These are phyloP conservation scores for Chaunax sp. DNA, from an alignment of 2,797 vertebrate genomes.

Conservation along the genomic window DNA sequence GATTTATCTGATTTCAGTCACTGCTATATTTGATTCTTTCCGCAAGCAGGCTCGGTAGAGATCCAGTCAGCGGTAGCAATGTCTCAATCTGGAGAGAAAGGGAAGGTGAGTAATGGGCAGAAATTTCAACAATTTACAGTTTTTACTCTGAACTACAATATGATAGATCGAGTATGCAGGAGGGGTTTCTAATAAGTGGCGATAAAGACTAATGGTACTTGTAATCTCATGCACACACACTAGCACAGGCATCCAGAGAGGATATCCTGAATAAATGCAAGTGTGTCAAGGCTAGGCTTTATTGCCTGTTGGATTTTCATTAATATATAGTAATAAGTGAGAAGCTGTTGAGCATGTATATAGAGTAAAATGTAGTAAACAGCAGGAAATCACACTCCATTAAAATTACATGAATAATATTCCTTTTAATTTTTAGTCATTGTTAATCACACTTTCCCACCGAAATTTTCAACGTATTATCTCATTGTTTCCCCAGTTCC, in stretches of 20 bases:
- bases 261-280: conserved; percentile 74
- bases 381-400: neutral
- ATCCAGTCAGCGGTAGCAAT: conserved; percentile 73
- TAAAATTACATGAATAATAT: too few species aligned
- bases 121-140: neutral
- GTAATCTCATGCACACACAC: conserved; percentile 62
- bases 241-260: conserved; percentile 62
- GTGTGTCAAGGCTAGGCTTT: conserved; percentile 58
- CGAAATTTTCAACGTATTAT: neutral
- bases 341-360: conserved; percentile 1
- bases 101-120: conserved; percentile 83
- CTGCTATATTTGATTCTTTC: neutral
- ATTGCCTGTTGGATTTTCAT: conserved; percentile 54
- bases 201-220: conserved; percentile 50
- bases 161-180: neutral
- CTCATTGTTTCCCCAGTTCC: conserved; percentile 79
- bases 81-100: conserved; percentile 91
- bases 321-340: neutral
- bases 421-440: neutral
- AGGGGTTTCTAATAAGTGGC: conserved; percentile 33
- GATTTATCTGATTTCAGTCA: neutral
- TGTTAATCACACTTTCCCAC: neutral
- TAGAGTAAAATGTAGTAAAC: conserved; percentile 16
- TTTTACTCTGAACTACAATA: neutral
- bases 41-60: conserved; percentile 55